phyloP scores from a whole-genome alignment of 2,888 invertebrate species.

The Theodoxus fluviatilis region DNA sequence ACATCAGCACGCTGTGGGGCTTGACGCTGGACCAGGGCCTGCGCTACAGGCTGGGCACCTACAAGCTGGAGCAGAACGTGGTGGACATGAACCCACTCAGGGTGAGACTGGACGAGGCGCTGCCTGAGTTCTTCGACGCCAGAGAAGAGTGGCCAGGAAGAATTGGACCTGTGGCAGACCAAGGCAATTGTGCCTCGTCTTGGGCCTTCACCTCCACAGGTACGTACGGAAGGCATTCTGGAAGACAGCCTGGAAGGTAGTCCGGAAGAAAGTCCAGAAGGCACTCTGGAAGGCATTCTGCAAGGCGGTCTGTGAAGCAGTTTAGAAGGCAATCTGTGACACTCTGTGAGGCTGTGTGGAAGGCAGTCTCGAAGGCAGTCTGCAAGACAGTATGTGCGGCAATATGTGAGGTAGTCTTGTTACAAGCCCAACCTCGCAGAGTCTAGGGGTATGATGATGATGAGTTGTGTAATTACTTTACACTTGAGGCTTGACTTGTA shows the following conservation, averaged over 20 bases:
- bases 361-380: no score
- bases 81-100: constrained; percentile 55
- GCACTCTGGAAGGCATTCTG: no score
- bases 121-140: constrained; percentile 79
- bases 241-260: background rate
- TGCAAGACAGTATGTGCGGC: no score
- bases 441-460: no score
- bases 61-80: constrained; percentile 69
- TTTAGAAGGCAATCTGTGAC: no score
- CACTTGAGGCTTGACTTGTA: no score
- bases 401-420: no score
- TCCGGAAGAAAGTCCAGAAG: no score
- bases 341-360: no score
- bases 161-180: constrained; percentile 74
- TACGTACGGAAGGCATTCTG: constrained; percentile 27
- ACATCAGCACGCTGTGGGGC: constrained; percentile 85
- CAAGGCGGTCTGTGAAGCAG: no score
- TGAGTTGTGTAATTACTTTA: no score
- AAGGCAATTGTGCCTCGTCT: constrained; percentile 83
- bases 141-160: constrained; percentile 77
- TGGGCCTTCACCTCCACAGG: constrained; percentile 89
- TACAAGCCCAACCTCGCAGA: no score
- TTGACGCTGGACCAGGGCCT: constrained; percentile 83
- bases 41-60: constrained; percentile 76
- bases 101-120: constrained; percentile 39